These are phyloP conservation scores for Autographa gamma DNA, from an alignment of 2,888 invertebrate species.

Conservation along the genomic window DNA sequence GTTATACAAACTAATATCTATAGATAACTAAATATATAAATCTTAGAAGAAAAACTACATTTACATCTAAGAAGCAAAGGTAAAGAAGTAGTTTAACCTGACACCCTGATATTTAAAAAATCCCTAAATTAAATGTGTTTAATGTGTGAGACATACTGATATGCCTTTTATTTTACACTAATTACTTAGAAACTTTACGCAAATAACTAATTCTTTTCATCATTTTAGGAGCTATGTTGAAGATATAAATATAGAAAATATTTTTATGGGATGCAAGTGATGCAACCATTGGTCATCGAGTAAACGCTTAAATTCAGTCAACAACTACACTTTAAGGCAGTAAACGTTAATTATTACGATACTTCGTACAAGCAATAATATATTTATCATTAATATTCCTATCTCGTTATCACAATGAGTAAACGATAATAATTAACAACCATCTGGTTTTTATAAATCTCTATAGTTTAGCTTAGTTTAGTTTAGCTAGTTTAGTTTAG, in stretches of 20 bases:
- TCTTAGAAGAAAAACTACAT: not conserved
- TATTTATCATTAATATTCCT: not conserved
- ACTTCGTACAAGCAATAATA: not conserved
- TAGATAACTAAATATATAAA: too few relatives aligned
- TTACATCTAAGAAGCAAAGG: not conserved
- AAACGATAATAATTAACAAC: constrained; percentile 1
- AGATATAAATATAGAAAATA: too few relatives aligned
- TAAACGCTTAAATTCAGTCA: not conserved
- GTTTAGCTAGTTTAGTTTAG: too few relatives aligned
- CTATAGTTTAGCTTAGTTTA: too few relatives aligned
- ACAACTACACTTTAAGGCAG: not conserved
- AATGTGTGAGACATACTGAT: too few relatives aligned
- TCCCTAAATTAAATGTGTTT: too few relatives aligned
- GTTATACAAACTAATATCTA: not conserved
- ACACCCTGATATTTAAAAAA: not conserved
- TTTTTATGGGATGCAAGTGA: not conserved
- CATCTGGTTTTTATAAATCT: not conserved
- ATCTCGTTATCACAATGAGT: constrained; percentile 4
- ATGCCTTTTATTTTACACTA: too few relatives aligned
- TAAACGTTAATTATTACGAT: not conserved
- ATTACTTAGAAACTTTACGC: too few relatives aligned
- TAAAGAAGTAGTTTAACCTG: not conserved
- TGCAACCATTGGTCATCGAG: not conserved
- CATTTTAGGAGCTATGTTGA: too few relatives aligned
- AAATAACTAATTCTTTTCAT: too few relatives aligned